Percentiles rank a stretch among this genome's conserved stretches.
These are phyloP conservation scores for Resseliella maxima DNA, from an alignment of 2,888 invertebrate genomes.

Conservation along the genomic window DNA sequence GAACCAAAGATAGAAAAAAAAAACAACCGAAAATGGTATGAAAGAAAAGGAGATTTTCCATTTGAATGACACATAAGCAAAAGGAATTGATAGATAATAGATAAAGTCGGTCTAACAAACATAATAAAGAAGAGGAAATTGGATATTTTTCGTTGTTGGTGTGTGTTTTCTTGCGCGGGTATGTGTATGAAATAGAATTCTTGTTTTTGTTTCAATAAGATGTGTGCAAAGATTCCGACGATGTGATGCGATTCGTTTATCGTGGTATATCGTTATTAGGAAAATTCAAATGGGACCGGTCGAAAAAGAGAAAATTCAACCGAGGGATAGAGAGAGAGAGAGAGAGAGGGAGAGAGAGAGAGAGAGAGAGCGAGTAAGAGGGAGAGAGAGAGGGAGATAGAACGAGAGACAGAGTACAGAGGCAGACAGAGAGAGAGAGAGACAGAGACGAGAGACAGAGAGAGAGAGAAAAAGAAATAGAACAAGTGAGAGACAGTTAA, in stretches of 20 bases:
- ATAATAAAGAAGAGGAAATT: constrained; percentile 43
- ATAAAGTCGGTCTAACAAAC: constrained; percentile 44
- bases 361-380: background rate
- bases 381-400: background rate
- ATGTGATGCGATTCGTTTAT: background rate
- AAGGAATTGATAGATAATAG: constrained; percentile 47
- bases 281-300: background rate
- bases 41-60: constrained; percentile 42
- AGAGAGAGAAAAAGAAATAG: too few species aligned
- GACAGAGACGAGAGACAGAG: background rate
- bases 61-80: constrained; percentile 46
- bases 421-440: too few species aligned
- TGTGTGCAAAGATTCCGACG: background rate
- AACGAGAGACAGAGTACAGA: too few species aligned
- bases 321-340: too few species aligned
- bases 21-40: background rate
- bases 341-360: too few species aligned
- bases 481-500: too few species aligned
- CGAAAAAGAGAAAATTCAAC: too few species aligned
- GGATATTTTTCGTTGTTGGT: background rate
- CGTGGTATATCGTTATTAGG: background rate
- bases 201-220: background rate
- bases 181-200: background rate
- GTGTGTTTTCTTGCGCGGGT: background rate
- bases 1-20: background rate